Evolutionary conservation across 2,797 vertebrate species (phyloP), one percentile per base, ranked within the genome.

Genomic region (Galagoides demidoff): DNA sequence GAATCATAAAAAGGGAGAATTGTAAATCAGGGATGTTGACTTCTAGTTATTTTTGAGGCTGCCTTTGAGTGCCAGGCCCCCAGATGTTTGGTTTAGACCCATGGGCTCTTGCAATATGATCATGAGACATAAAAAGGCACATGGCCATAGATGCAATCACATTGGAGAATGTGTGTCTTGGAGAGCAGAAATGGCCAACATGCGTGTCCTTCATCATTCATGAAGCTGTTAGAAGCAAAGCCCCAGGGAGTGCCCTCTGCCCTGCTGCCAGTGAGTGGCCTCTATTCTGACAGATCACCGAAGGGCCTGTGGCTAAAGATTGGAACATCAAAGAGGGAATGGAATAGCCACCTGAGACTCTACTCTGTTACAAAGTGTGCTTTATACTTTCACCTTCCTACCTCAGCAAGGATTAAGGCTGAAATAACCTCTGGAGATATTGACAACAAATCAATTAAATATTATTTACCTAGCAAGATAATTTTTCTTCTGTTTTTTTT

Each of bases 191-290:
- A 94, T 88, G 86, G 43, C 39, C 52, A 63, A 20, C n/a, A 85
- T 92, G 95, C 27, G 84, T 73, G 85, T 94, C 43, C 95, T 96
- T 96, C 96, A 97, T 98, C 95, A 95, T 98, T 98, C 55, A 93
- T 84, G 79, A 94, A 92, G 85, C 92, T 82, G 81, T 97, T 91
- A 95, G 49, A 77, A 63, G 77, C 25, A 3, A 91, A 93, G 57
- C 94, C 91, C 82, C 85, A 78, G 64, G 94, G 70, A 86, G 78
- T 13, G 57, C 70, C 39, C 79, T 86, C 68, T 10, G 27, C 66
- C 25, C 96, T 88, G 94, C 63, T 79, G 96, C 76, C 83, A 95
- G 78, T 91, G 95, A 92, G 90, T 92, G 82, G 64, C 89, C 78
- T 20, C 29, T 87, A 66, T 55, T 11, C 17, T 52, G 49, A 94